Evolutionary conservation across 1,140 invertebrate species (phyloP).

Genomic region (Acyrthosiphon pisum): DNA sequence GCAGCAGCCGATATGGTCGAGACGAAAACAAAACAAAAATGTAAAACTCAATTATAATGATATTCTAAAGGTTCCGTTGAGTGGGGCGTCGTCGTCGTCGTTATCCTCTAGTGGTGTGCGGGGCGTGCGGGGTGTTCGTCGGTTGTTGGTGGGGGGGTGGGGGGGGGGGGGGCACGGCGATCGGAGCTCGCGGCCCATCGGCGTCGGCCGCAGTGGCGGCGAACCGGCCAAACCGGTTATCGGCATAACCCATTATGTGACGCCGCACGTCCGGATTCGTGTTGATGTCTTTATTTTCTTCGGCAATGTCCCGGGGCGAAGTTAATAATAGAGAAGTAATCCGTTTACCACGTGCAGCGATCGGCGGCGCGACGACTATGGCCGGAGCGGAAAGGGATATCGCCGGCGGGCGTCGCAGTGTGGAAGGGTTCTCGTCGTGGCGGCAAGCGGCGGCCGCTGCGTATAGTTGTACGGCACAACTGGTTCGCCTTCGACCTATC

Average conservation of each 20-base stretch:
- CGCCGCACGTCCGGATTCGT: constrained; percentile 54
- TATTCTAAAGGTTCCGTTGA: neutral
- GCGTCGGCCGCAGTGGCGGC: neutral
- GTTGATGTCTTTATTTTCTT: constrained; percentile 57
- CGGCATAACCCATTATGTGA: constrained; percentile 49
- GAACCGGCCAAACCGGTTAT: constrained; percentile 50
- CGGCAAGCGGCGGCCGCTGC: neutral
- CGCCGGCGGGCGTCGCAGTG: neutral
- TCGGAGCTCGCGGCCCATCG: neutral
- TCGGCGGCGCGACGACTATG: neutral
- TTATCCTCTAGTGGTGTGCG: no score
- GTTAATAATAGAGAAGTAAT: constrained; percentile 57
- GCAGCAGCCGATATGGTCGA: neutral
- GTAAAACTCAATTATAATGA: neutral
- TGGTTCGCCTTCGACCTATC: constrained; percentile 55
- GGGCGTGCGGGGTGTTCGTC: no score
- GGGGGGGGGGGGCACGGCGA: no score
- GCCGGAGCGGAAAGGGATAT: neutral
- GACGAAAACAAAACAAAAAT: neutral
- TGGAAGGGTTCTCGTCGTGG: neutral
- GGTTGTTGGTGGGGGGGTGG: no score
- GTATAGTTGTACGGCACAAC: neutral
- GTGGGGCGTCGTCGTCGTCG: neutral
- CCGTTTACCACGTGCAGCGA: constrained; percentile 21
- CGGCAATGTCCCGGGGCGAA: constrained; percentile 37